These are phyloP conservation scores for Machaerirhynchus nigripectus DNA, from an alignment of 2,113 vertebrate species.

Conservation along the genomic window DNA sequence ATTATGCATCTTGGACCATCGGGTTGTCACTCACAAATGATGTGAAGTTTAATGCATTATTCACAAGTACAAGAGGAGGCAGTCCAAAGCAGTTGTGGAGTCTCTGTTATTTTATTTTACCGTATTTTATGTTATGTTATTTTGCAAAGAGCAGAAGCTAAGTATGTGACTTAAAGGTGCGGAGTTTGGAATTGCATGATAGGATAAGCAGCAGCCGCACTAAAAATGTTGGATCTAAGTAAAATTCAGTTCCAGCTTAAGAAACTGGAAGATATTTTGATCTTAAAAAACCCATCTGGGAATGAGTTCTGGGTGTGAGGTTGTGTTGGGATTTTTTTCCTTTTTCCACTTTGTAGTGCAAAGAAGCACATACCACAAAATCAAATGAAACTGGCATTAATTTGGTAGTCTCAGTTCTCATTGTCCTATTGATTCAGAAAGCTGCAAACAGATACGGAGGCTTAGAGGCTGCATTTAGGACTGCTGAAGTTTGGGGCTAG, in stretches of 20 bases:
- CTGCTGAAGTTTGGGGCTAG: slow-evolving; percentile 8
- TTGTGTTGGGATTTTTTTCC: neutral
- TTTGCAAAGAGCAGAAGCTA: neutral
- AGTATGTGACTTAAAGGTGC: slow-evolving; percentile 10
- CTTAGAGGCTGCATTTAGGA: slow-evolving; percentile 48
- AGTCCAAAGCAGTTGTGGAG: slow-evolving; percentile 1
- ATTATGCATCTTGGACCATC: slow-evolving; percentile 31
- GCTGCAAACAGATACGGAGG: slow-evolving; percentile 4
- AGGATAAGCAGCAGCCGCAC: neutral
- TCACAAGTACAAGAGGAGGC: neutral
- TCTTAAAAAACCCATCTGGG: slow-evolving; percentile 29
- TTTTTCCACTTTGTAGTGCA: slow-evolving; percentile 55
- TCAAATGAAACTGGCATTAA: slow-evolving; percentile 62
- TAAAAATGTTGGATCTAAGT: neutral
- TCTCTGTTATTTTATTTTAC: neutral
- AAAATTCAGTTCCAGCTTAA: slow-evolving; percentile 38
- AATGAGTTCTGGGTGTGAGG: neutral
- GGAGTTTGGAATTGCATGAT: neutral
- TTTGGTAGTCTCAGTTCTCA: slow-evolving; percentile 52
- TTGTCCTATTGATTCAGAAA: slow-evolving; percentile 62
- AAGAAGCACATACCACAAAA: slow-evolving; percentile 46
- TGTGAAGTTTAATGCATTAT: slow-evolving; percentile 48
- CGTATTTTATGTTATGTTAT: neutral
- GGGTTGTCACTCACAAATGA: slow-evolving; percentile 18
- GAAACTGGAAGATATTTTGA: slow-evolving; percentile 55